Evolutionary conservation across 1,140 invertebrate species (phyloP).

Genomic region (Nasonia vitripennis): DNA sequence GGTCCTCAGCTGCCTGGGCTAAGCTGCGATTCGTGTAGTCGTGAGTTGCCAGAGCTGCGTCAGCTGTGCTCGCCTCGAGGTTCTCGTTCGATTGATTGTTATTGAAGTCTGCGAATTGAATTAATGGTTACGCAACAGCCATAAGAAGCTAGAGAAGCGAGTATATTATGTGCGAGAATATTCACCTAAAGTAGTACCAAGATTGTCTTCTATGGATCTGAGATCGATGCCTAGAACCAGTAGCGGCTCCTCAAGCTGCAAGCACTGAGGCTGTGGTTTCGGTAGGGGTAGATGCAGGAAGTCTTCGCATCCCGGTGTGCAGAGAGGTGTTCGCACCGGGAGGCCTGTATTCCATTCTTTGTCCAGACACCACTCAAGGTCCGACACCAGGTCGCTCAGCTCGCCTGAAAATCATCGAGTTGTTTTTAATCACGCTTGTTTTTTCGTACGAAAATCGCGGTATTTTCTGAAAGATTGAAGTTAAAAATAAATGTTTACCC

Average conservation of each 20-base stretch:
- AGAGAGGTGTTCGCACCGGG: conserved; percentile 72
- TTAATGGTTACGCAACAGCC: neutral
- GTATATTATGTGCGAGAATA: neutral
- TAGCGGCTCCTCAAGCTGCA: conserved; percentile 68
- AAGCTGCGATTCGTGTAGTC: conserved; percentile 72
- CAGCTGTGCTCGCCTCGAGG: conserved; percentile 63
- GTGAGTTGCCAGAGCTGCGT: conserved; percentile 71
- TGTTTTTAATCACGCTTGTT: neutral
- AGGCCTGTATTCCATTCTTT: conserved; percentile 67
- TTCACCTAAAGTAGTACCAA: conserved; percentile 57
- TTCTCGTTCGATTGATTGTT: conserved; percentile 66
- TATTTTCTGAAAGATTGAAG: neutral
- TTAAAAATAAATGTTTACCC: conserved; percentile 48
- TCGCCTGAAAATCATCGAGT: conserved; percentile 54
- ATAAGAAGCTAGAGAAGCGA: neutral
- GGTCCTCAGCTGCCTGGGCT: conserved; percentile 66
- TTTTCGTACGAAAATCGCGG: neutral
- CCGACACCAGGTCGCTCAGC: conserved; percentile 67
- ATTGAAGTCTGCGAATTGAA: conserved; percentile 67
- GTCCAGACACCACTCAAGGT: conserved; percentile 71
- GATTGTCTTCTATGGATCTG: conserved; percentile 65
- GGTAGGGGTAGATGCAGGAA: conserved; percentile 70
- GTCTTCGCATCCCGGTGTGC: conserved; percentile 72
- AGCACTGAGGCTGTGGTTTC: conserved; percentile 55
- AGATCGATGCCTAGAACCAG: conserved; percentile 72